Conservation (phyloP, 2,113 vertebrate species). For the Serilophus lunatus region DNA sequence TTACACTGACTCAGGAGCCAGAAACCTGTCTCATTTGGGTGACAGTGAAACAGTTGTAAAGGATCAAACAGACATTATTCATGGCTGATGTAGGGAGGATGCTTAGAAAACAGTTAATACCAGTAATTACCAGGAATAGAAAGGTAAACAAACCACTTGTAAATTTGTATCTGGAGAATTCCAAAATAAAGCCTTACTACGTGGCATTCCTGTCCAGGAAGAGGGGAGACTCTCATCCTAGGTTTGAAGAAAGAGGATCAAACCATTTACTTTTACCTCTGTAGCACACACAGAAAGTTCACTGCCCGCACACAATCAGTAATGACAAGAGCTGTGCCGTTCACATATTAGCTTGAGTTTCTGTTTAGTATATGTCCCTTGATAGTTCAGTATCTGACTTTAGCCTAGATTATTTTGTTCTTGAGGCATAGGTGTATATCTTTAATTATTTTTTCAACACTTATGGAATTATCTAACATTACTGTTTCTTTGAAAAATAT, state of each 20-base stretch:
- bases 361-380: background rate
- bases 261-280: background rate
- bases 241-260: background rate
- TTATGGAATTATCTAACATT: background rate
- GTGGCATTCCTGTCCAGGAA: background rate
- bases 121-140: slow-evolving; percentile 10
- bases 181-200: background rate
- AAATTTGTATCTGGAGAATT: background rate
- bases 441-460: slow-evolving; percentile 32
- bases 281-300: background rate
- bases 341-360: background rate
- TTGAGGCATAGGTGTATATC: background rate
- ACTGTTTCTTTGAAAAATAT: slow-evolving; percentile 30
- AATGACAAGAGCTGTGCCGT: slow-evolving; percentile 24
- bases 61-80: slow-evolving; percentile 27
- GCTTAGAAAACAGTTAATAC: background rate
- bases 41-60: slow-evolving; percentile 21
- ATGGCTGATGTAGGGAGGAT: background rate
- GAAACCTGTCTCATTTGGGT: slow-evolving; percentile 5
- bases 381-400: background rate
- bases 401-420: background rate
- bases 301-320: background rate
- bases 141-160: slow-evolving; percentile 28
- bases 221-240: background rate
- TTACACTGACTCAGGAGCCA: slow-evolving; percentile 14